These are phyloP conservation scores for Micromussa lordhowensis DNA, from an alignment of 92 coral and sea anemone species.

Conservation along the genomic window DNA sequence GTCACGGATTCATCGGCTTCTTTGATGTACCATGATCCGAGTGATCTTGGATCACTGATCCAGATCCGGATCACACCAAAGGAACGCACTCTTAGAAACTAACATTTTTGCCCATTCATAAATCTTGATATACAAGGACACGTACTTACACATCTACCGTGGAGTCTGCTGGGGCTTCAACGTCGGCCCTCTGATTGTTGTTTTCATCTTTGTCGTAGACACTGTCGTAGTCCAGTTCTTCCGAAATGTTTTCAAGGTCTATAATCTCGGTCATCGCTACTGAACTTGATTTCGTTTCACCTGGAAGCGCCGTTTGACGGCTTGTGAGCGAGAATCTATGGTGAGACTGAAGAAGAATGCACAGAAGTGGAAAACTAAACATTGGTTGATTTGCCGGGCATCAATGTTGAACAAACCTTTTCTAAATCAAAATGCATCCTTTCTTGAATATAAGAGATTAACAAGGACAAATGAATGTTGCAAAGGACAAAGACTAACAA, in stretches of 20 bases:
- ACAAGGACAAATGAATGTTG: too few relatives aligned
- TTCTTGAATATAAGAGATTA: background rate
- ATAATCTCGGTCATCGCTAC: conserved; percentile 41
- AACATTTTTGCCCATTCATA: background rate
- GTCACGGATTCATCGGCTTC: too few relatives aligned
- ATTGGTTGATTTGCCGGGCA: background rate
- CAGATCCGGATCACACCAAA: too few relatives aligned
- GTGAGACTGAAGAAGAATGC: background rate
- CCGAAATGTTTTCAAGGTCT: conserved; percentile 31
- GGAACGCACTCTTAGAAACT: too few relatives aligned
- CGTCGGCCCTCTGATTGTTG: conserved; percentile 1
- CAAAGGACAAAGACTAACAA: too few relatives aligned
- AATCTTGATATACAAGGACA: background rate
- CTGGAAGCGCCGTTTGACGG: background rate
- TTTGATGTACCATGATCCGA: too few relatives aligned
- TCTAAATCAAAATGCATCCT: background rate
- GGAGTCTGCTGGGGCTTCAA: conserved; percentile 11
- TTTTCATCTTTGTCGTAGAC: conserved; percentile 6
- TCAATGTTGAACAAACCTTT: background rate
- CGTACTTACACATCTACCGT: conserved; percentile 17
- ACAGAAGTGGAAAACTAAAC: background rate
- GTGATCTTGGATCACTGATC: too few relatives aligned
- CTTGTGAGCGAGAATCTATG: background rate
- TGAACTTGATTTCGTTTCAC: background rate
- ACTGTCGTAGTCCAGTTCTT: conserved; percentile 42